phyloP scores from a whole-genome alignment of 2,113 vertebrate genomes.

The Oxygymnocypris stewartii region DNA sequence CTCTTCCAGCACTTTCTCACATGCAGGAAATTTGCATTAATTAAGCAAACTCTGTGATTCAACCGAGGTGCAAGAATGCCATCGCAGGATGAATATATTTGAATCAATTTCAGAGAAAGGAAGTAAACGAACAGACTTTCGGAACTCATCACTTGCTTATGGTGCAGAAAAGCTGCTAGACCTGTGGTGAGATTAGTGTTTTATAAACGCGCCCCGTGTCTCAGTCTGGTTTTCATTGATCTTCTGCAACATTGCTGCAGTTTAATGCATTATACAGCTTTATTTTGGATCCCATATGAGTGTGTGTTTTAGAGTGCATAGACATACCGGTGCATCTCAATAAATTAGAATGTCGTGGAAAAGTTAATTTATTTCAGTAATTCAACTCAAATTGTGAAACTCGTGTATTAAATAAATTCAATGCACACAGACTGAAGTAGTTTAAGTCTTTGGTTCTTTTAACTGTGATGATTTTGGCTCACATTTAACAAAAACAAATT shows the following conservation, averaged over 20 bases:
- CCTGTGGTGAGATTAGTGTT: background rate
- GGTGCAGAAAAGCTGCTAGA: conserved; percentile 1
- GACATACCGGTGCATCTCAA: too few relatives aligned
- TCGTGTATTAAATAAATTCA: too few relatives aligned
- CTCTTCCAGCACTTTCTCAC: conserved; percentile 67
- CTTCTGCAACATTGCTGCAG: background rate
- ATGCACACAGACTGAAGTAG: too few relatives aligned
- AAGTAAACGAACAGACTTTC: conserved; percentile 67
- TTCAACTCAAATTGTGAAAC: too few relatives aligned
- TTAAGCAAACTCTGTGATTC: conserved; percentile 69
- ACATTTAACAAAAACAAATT: too few relatives aligned
- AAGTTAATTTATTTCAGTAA: too few relatives aligned
- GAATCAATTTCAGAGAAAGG: conserved; percentile 56
- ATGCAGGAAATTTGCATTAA: conserved; percentile 75
- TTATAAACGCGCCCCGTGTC: background rate
- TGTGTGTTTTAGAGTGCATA: too few relatives aligned
- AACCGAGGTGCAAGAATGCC: conserved; percentile 57
- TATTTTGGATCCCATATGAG: background rate
- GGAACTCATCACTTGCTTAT: conserved; percentile 26
- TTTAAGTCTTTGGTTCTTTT: too few relatives aligned
- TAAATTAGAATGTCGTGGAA: too few relatives aligned
- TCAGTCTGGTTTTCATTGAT: conserved; percentile 4
- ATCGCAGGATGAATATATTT: conserved; percentile 69
- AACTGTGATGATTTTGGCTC: too few relatives aligned
- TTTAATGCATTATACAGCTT: background rate